Base-by-base conservation (phyloP, 2,797 vertebrate genomes). In the Cheirogaleus major region DNA sequence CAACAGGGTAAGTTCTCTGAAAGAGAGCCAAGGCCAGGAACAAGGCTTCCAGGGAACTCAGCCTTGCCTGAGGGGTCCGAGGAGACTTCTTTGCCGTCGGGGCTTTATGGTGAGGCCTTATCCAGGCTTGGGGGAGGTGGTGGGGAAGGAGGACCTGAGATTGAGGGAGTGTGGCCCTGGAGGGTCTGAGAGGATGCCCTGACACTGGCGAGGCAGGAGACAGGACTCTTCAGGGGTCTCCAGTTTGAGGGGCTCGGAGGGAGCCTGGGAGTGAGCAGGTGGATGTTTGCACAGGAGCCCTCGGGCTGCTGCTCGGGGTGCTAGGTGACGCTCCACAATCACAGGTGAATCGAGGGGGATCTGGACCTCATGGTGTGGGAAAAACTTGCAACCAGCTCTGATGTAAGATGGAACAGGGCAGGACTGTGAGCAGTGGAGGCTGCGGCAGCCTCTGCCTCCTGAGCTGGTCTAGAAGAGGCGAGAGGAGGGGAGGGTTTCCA, bases 231-330 rank as follows among this genome's bases (percentile, higher is more conserved):
- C 69, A 8, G 2, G 27, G 45, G 25, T 43, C 61, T 76, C 73
- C 59, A 70, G 52, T 52, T 32, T 35, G 69, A 43, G 81, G 35
- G 43, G 25, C 80, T 25, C 35, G 3, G 80, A 41, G 32, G 27
- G 50, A 81, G 61, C 14, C 15, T 48, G 38, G 8, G 41, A 50
- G 41, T 4, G n/a, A 10, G 25, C 8, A 18, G 38, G 38, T 32
- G 15, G 22, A 43, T 1, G 11, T 59, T 43, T 79, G 59, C 57
- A 20, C 50, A 30, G 81, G 67, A 81, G 38, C 35, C 69, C 13
- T 45, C 0, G 0, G 38, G 57, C 35, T 18, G 25, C 83, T 32
- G 0, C 0, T 2, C 12, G 27, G 50, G n/a, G 50, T 14, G 20
- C 69, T 13, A 4, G 67, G 10, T 4, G 6, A 41, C 0, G 0